phyloP scores from a whole-genome alignment of 2,797 vertebrate genomes.

The Tokudaia tokunoshimensis region DNA sequence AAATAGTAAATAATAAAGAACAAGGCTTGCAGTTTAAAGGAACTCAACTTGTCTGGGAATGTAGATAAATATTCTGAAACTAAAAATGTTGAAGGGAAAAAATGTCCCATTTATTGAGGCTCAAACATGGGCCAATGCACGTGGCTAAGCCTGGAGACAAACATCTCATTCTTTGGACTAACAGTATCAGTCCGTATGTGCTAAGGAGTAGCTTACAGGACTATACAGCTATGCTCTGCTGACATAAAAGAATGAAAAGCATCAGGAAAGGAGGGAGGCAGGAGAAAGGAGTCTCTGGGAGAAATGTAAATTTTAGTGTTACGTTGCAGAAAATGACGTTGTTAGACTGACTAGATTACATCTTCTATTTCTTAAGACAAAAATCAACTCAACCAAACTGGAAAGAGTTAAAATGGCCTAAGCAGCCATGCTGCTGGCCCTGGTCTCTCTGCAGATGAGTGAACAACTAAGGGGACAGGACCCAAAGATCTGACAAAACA shows the following conservation, averaged over 20 bases:
- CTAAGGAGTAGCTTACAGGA: neutral
- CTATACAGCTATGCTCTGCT: neutral
- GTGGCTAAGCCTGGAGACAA: neutral
- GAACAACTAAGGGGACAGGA: neutral
- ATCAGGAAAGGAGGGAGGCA: neutral
- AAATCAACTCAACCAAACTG: neutral
- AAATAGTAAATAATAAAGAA: neutral
- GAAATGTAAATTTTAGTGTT: neutral
- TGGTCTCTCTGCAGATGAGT: neutral
- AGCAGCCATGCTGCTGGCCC: neutral
- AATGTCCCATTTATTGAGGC: neutral
- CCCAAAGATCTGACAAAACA: slow-evolving; percentile 2
- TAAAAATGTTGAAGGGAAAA: neutral
- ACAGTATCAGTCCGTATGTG: accelerated
- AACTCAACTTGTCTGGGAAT: slow-evolving; percentile 4
- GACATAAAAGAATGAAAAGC: neutral
- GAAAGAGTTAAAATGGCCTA: neutral
- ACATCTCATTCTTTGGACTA: neutral
- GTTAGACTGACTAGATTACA: neutral
- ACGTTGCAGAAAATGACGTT: neutral
- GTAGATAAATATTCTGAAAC: slow-evolving; percentile 33
- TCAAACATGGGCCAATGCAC: neutral
- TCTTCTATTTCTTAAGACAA: neutral
- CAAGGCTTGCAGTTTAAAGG: slow-evolving; percentile 47
- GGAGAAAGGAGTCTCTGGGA: neutral